Evolutionary conservation across 2,113 vertebrate genomes (phyloP), one percentile per base, ranked within the genome.

Genomic region (Heterocephalus glaber): DNA sequence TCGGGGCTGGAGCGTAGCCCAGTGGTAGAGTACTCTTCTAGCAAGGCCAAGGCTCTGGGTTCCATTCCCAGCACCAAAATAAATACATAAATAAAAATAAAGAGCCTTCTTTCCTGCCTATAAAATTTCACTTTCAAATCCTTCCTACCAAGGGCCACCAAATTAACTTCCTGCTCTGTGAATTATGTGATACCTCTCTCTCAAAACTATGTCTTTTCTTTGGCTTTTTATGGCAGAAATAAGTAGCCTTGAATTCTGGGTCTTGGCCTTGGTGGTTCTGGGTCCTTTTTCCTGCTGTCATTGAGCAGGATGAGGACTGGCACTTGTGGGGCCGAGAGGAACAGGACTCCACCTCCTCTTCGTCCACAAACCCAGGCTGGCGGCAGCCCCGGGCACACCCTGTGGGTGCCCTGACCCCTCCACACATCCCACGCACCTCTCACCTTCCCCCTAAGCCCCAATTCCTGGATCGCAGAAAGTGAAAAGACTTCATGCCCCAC

Each of bases 191-290:
- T 17, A 56, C 68, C 56, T 10, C 1, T 63, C 30, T 19, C 41
- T 89, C n/a, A 47, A 76, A 90, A 58, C 4, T 2, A 20, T 83
- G 9, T 30, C 0, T 77, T 24, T 85, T 68, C 19, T 54, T 82
- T 85, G 89, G 33, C 3, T 82, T 92, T 90, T 61, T 52, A 79
- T 60, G 84, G 38, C 35, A 94, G 56, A 79, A 94, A 38, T 61
- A 80, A 65, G 65, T 16, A 65, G 0, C 3, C 14, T 24, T 95
- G 95, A 47, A 56, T 76, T 86, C 38, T 84, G 56, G 28, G 44
- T 10, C 28, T 44, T 65, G 28, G 4, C 56, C 22, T 33, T 70
- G 26, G 41, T 41, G 33, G 20, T 47, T 89, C n/a, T 13, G 72
- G 65, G 3, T 22, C 30, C 2, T 92, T 65, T 38, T 86, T 1